Base-by-base conservation (phyloP, 2,888 invertebrate species). In the Chironomus tentans region DNA sequence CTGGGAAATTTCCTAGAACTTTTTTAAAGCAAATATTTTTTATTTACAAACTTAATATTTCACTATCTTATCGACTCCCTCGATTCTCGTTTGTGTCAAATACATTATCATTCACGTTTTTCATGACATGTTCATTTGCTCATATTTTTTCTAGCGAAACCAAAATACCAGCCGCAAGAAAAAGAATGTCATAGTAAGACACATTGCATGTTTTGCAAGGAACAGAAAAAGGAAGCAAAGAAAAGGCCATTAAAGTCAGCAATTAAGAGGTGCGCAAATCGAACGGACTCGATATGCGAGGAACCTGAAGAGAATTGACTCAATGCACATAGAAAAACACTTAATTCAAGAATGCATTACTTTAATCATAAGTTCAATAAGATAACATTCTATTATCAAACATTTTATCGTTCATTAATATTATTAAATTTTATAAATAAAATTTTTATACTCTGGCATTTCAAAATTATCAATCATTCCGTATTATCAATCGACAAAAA, bases 271-370 rank as follows among this genome's bases (percentile, higher is more conserved):
- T 74, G 74, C 48, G 47, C 65, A 24, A 68, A 68, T n/a, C 65
- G 74, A 65, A 74, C 74, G n/a, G 74, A 74, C 12, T 74, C 74
- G n/a, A 74, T 74, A 4, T 13, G 68, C 48, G 74, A 74, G 24
- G 74, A 74, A 13, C 62, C 47, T 13, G 74, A 74, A 38, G 62
- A 72, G 12, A 21, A 65, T 13, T 65, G 65, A 65, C 65, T 65
- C 5, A 65, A 24, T 21, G 13, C 12, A 4, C 21, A 21, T 21
- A 22, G 1, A 38, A 38, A 38, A 38, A 38, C 38, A 38, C 38
- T 56, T 15, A 56, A 56, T 56, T 56, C 15, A 18, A 56, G 18
- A 56, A 56, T 56, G 56, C 56, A 56, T 56, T 56, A 38, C 56
- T 56, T 38, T 38, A 38, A 56, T 56, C 6, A 56, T 38, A 38